A percentile compares a stretch with the other conserved stretches of the same genome.
Evolutionary conservation across 2,797 vertebrate species (phyloP).

Genomic region (Pithecia hirsuta): DNA sequence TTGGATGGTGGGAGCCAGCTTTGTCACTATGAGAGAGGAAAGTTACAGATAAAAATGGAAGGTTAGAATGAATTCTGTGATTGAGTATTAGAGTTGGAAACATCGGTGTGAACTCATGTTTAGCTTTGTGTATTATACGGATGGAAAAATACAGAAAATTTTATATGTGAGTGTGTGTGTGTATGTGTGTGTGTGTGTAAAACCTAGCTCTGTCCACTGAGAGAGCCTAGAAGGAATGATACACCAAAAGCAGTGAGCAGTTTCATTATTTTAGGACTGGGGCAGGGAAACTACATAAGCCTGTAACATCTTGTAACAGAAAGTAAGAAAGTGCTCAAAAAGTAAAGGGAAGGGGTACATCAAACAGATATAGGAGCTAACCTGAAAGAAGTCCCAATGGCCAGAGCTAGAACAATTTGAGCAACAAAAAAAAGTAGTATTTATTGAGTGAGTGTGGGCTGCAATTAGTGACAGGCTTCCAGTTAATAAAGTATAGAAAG

Average conservation of each 20-base stretch:
- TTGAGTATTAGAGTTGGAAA: not conserved
- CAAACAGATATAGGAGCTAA: not conserved
- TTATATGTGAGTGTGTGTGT: no score
- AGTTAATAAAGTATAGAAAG: not conserved
- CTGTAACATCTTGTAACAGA: not conserved
- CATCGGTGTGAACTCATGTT: not conserved
- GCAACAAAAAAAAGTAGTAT: not conserved
- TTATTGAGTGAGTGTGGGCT: not conserved
- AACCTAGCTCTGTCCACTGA: not conserved
- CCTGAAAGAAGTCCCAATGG: not conserved
- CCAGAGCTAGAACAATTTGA: not conserved
- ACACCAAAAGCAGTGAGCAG: not conserved
- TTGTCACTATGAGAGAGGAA: not conserved
- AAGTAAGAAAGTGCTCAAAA: not conserved
- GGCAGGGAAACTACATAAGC: not conserved
- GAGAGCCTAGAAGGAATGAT: not conserved
- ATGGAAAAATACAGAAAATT: not conserved
- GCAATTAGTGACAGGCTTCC: not conserved
- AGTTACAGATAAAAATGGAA: not conserved
- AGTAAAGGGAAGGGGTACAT: not conserved
- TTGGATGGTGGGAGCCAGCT: not conserved
- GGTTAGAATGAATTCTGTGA: not conserved
- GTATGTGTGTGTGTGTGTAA: no score
- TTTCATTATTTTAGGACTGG: not conserved
- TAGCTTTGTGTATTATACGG: not conserved